phyloP scores from a whole-genome alignment of 2,888 invertebrate species.

The Amaurobius ferox region DNA sequence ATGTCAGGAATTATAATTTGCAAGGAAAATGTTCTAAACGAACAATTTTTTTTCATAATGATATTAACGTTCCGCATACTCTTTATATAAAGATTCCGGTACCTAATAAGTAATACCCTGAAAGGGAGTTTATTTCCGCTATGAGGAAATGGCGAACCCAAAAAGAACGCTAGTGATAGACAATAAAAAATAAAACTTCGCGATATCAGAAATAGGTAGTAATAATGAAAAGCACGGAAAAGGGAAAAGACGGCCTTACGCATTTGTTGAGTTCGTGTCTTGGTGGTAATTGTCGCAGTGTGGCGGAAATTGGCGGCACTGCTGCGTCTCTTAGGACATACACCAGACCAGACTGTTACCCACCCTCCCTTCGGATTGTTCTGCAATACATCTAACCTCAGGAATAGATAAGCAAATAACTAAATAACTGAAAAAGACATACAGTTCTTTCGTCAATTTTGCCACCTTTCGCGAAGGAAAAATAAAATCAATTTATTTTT shows the following conservation, averaged over 20 bases:
- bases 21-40: too few species aligned
- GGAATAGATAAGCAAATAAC: constrained; percentile 55
- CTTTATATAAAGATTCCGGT: background rate
- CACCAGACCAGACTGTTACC: background rate
- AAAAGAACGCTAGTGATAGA: constrained; percentile 32
- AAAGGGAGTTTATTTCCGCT: constrained; percentile 64
- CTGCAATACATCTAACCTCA: constrained; percentile 52
- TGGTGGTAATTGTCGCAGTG: constrained; percentile 63
- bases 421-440: constrained; percentile 37
- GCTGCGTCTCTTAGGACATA: constrained; percentile 46
- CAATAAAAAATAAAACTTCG: constrained; percentile 18
- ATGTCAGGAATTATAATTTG: too few species aligned
- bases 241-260: constrained; percentile 15
- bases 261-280: constrained; percentile 68
- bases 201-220: constrained; percentile 55
- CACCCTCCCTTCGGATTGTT: constrained; percentile 31
- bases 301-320: constrained; percentile 68
- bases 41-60: too few species aligned
- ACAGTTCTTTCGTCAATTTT: constrained; percentile 62
- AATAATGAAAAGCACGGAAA: constrained; percentile 51
- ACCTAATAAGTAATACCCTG: constrained; percentile 58
- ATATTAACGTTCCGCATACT: too few species aligned
- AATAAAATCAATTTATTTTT: constrained; percentile 61
- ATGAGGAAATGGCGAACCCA: constrained; percentile 56
- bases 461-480: constrained; percentile 45